These are phyloP conservation scores for Betta splendens DNA, from an alignment of 2,797 vertebrate species.

Conservation along the genomic window DNA sequence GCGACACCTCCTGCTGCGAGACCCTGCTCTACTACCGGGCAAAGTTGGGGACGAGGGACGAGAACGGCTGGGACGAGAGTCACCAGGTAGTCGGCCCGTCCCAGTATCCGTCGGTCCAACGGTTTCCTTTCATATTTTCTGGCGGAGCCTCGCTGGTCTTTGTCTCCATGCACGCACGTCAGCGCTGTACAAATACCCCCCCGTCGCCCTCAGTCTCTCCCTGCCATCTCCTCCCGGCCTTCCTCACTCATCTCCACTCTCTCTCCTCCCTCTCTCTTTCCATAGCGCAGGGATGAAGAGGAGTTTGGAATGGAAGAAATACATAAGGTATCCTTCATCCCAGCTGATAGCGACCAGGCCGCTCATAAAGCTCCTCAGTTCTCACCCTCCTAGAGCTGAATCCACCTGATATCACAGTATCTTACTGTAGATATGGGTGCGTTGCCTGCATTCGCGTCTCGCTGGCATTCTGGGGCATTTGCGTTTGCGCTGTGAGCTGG, in stretches of 20 bases:
- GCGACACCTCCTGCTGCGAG: conserved; percentile 91
- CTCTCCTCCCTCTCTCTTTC: conserved; percentile 65
- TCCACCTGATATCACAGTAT: conserved; percentile 22
- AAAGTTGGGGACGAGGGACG: conserved; percentile 84
- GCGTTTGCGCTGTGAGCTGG: conserved; percentile 55
- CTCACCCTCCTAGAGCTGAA: conserved; percentile 22
- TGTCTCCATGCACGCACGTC: conserved; percentile 19
- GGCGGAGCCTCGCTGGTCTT: conserved; percentile 13
- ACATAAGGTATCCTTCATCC: conserved; percentile 78
- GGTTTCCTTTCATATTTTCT: conserved; percentile 48
- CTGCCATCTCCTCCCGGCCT: conserved; percentile 38
- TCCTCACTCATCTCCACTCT: conserved; percentile 64
- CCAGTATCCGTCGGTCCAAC: conserved; percentile 6
- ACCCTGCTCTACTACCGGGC: conserved; percentile 89
- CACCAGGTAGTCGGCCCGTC: conserved; percentile 83
- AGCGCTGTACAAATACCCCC: conserved; percentile 50
- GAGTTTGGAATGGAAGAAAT: conserved; percentile 84
- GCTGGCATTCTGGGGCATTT: conserved; percentile 60
- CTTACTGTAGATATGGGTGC: conserved; percentile 39
- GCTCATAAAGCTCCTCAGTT: conserved; percentile 11
- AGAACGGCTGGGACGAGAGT: conserved; percentile 93
- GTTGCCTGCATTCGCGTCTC: conserved; percentile 49
- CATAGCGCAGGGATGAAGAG: conserved; percentile 82
- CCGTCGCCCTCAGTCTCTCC: conserved; percentile 31
- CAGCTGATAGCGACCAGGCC: conserved; percentile 9